phyloP scores from a whole-genome alignment of 2,888 invertebrate species.

The Epinotia brunnichana region DNA sequence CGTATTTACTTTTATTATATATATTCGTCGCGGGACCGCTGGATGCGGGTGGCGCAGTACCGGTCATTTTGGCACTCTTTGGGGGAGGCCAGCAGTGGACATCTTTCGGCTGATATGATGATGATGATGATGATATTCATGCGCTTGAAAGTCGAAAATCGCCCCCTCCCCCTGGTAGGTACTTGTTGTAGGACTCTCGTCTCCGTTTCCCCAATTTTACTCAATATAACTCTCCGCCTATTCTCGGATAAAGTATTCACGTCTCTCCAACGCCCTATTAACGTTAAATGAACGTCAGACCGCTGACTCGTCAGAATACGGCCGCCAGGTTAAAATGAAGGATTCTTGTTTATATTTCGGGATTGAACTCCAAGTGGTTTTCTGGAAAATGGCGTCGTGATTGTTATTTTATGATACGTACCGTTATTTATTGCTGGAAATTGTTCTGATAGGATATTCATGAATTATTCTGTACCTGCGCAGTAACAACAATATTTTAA shows the following conservation, averaged over 20 bases:
- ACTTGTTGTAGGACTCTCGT: too few species aligned
- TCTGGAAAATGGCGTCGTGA: constrained; percentile 29
- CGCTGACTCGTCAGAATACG: constrained; percentile 12
- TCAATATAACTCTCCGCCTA: constrained; percentile 2
- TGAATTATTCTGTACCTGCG: background rate
- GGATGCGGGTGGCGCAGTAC: too few species aligned
- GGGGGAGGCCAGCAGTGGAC: too few species aligned
- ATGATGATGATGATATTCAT: too few species aligned
- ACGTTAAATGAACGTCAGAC: constrained; percentile 4
- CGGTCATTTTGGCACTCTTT: too few species aligned
- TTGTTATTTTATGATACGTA: constrained; percentile 22
- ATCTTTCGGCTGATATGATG: too few species aligned
- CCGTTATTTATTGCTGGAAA: constrained; percentile 8
- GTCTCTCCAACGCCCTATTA: background rate
- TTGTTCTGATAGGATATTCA: background rate
- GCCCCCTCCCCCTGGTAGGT: too few species aligned
- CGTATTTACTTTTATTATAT: too few species aligned
- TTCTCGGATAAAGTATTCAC: background rate
- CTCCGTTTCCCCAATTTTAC: background rate
- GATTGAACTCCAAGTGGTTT: constrained; percentile 33
- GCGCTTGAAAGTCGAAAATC: too few species aligned
- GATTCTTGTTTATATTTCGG: constrained; percentile 40
- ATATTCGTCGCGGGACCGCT: too few species aligned
- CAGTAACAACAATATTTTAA: too few species aligned
- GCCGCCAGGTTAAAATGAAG: constrained; percentile 25